phyloP scores from a whole-genome alignment of 2,113 vertebrate genomes.

The Ranitomeya variabilis region DNA sequence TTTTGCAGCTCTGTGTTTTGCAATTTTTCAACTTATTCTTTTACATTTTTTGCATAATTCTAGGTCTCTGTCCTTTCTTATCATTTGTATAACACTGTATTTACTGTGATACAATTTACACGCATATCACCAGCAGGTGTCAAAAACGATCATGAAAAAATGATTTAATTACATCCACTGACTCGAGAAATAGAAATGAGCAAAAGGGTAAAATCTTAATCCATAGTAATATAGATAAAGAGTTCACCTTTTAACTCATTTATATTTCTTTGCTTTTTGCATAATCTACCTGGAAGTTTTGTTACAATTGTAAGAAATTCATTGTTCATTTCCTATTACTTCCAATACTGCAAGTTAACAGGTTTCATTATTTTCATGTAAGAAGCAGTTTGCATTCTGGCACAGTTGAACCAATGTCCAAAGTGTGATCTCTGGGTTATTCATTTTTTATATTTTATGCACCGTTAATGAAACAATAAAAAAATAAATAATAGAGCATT shows the following conservation, averaged over 20 bases:
- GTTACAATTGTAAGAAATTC: background rate
- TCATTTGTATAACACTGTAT: too few relatives aligned
- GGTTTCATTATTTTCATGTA: constrained; percentile 39
- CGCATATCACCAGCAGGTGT: too few relatives aligned
- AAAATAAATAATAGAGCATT: background rate
- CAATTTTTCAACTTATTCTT: too few relatives aligned
- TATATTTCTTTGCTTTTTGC: background rate
- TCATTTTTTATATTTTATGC: background rate
- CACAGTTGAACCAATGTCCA: background rate
- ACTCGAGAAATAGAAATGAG: background rate
- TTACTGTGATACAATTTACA: too few relatives aligned
- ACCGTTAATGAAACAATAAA: background rate
- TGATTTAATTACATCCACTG: background rate
- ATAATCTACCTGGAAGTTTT: constrained; percentile 7
- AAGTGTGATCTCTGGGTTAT: background rate
- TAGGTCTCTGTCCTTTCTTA: too few relatives aligned
- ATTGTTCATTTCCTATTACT: background rate
- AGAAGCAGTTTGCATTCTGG: background rate
- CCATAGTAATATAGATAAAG: background rate
- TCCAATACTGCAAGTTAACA: constrained; percentile 5
- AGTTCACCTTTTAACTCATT: background rate
- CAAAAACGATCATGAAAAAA: background rate
- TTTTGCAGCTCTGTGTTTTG: too few relatives aligned
- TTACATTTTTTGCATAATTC: too few relatives aligned
- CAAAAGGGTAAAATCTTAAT: background rate